These are phyloP conservation scores for Dasysyrphus tricinctus DNA, from an alignment of 2,888 invertebrate species.

Conservation along the genomic window DNA sequence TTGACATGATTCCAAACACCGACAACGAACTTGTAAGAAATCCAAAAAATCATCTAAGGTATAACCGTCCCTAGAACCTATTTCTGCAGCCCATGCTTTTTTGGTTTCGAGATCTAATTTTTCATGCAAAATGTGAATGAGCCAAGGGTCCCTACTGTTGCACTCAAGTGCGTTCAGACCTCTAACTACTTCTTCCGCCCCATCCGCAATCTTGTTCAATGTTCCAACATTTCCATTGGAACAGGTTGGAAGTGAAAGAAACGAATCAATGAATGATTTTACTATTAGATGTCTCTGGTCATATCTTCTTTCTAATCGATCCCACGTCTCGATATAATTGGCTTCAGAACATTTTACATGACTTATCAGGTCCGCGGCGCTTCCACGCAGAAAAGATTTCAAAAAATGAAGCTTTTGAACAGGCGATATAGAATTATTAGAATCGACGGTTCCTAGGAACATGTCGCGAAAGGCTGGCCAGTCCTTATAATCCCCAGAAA, in stretches of 20 bases:
- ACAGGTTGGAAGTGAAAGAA: constrained; percentile 10
- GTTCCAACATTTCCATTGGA: background rate
- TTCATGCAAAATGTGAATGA: constrained; percentile 10
- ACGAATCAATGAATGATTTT: constrained; percentile 11
- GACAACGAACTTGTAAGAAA: constrained; percentile 7
- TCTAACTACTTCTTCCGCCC: background rate
- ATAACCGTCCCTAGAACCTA: background rate
- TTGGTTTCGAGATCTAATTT: constrained; percentile 12
- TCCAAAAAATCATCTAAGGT: background rate
- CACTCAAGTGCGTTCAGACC: constrained; percentile 11
- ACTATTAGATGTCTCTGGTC: background rate
- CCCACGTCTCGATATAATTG: no score
- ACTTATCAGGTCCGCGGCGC: background rate
- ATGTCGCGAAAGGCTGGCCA: background rate
- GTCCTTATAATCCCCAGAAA: background rate
- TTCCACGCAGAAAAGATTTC: background rate
- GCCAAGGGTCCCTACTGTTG: constrained; percentile 10
- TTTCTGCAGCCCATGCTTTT: constrained; percentile 4
- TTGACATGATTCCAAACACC: constrained; percentile 9
- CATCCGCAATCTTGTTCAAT: background rate
- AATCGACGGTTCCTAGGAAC: background rate
- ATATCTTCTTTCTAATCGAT: no score
- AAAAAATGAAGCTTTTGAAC: constrained; percentile 1
- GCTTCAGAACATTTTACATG: background rate
- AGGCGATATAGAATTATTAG: background rate